These are phyloP conservation scores for Dynastes tityus DNA, from an alignment of 2,888 invertebrate species.

Conservation along the genomic window DNA sequence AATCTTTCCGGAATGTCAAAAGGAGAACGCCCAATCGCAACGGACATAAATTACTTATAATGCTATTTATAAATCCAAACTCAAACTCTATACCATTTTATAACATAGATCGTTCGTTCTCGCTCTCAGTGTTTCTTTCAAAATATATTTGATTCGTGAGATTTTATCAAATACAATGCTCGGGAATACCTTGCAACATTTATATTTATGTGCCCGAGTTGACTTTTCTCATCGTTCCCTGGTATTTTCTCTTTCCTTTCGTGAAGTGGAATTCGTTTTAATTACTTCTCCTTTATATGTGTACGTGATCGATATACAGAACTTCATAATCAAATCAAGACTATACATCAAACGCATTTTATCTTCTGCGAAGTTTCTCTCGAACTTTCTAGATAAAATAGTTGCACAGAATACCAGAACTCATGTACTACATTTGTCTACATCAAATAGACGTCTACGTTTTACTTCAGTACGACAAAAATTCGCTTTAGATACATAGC, in stretches of 20 bases:
- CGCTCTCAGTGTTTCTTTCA: conserved; percentile 57
- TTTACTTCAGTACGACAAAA: too few relatives aligned
- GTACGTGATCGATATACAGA: too few relatives aligned
- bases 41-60: conserved; percentile 71
- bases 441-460: too few relatives aligned
- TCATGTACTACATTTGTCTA: too few relatives aligned
- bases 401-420: too few relatives aligned
- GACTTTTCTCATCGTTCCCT: conserved; percentile 32
- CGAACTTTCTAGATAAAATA: too few relatives aligned
- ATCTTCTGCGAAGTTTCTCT: too few relatives aligned
- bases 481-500: too few relatives aligned
- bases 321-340: too few relatives aligned
- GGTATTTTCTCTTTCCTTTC: not conserved
- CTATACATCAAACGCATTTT: too few relatives aligned
- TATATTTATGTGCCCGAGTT: conserved; percentile 39
- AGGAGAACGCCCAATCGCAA: conserved; percentile 71
- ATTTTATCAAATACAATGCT: conserved; percentile 54
- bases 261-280: not conserved
- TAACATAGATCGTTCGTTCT: conserved; percentile 36
- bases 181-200: conserved; percentile 48
- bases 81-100: conserved; percentile 58
- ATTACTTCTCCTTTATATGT: not conserved
- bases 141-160: conserved; percentile 60
- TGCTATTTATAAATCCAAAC: conserved; percentile 70
- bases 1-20: conserved; percentile 69